A percentile compares a stretch with the other conserved stretches of the same genome.
These are phyloP conservation scores for Palythoa caribaeorum DNA, from an alignment of 92 coral and sea anemone species.

Conservation along the genomic window DNA sequence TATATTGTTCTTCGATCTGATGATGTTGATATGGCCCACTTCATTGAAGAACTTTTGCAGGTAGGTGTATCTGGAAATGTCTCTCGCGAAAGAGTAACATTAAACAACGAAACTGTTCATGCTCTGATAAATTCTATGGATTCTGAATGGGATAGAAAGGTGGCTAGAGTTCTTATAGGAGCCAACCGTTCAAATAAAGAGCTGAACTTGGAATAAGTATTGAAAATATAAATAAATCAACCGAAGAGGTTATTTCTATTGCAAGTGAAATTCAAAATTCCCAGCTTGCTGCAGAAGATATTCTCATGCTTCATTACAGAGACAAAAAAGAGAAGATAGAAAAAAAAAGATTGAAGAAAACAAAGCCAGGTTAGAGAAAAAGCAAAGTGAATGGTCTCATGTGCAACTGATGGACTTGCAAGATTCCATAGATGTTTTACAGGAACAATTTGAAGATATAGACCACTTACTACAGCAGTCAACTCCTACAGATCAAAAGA, in stretches of 20 bases:
- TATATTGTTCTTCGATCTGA: conserved; percentile 62
- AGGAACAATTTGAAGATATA: conserved; percentile 38
- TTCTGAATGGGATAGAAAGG: conserved; percentile 57
- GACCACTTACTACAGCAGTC: conserved; percentile 21
- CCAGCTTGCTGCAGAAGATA: conserved; percentile 58
- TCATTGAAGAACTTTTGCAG: conserved; percentile 46
- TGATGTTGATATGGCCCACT: conserved; percentile 57
- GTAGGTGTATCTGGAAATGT: conserved; percentile 16
- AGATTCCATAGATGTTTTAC: conserved; percentile 33
- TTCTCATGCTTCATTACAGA: conserved; percentile 34
- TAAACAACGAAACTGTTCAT: conserved; percentile 50
- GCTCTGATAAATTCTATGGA: conserved; percentile 34
- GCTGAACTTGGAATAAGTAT: conserved; percentile 56
- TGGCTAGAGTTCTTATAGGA: conserved; percentile 60
- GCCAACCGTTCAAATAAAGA: conserved; percentile 53
- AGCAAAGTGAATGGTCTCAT: conserved; percentile 26
- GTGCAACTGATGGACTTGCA: conserved; percentile 44
- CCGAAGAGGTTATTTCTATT: conserved; percentile 37
- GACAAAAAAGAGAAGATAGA: conserved; percentile 35
- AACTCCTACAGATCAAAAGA: conserved; percentile 26
- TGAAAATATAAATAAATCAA: conserved; percentile 28
- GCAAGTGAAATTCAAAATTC: conserved; percentile 58
- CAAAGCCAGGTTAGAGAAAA: conserved; percentile 30
- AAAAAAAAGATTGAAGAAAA: conserved; percentile 26
- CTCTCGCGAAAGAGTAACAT: conserved; percentile 40